phyloP scores from a whole-genome alignment of 2,797 vertebrate genomes.

The Rhincodon typus region DNA sequence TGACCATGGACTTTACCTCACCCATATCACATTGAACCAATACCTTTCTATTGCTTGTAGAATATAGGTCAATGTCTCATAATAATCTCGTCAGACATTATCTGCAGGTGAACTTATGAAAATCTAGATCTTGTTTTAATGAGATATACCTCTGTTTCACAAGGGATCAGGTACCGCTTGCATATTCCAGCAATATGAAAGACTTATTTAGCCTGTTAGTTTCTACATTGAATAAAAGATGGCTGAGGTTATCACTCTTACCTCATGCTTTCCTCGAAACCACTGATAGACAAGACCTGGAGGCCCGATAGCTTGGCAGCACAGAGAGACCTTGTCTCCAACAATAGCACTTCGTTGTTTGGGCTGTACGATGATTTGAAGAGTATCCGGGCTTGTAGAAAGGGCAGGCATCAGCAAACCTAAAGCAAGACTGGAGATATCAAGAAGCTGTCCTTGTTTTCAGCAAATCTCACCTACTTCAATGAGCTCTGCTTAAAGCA shows the following conservation, averaged over 20 bases:
- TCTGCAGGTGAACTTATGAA: neutral
- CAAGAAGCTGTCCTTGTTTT: neutral
- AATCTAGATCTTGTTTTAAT: neutral
- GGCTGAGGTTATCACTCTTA: conserved; percentile 40
- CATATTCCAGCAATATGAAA: neutral
- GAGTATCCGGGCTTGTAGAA: conserved; percentile 43
- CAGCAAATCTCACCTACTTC: neutral
- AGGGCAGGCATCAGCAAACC: neutral
- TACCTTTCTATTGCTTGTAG: neutral
- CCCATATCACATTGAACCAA: neutral
- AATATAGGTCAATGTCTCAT: neutral
- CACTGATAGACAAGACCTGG: conserved; percentile 68
- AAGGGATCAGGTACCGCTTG: neutral
- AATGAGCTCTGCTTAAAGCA: no score
- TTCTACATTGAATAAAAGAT: neutral
- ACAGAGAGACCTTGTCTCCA: conserved; percentile 56
- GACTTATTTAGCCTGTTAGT: neutral
- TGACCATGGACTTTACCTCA: neutral
- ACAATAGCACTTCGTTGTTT: conserved; percentile 52
- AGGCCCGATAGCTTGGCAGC: conserved; percentile 58
- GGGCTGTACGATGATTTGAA: conserved; percentile 61
- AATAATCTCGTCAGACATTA: neutral
- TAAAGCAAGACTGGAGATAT: neutral
- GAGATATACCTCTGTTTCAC: neutral
- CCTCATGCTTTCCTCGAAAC: conserved; percentile 74